Base-by-base conservation (phyloP, 2,797 vertebrate genomes). In the Hoplostethus mediterraneus region DNA sequence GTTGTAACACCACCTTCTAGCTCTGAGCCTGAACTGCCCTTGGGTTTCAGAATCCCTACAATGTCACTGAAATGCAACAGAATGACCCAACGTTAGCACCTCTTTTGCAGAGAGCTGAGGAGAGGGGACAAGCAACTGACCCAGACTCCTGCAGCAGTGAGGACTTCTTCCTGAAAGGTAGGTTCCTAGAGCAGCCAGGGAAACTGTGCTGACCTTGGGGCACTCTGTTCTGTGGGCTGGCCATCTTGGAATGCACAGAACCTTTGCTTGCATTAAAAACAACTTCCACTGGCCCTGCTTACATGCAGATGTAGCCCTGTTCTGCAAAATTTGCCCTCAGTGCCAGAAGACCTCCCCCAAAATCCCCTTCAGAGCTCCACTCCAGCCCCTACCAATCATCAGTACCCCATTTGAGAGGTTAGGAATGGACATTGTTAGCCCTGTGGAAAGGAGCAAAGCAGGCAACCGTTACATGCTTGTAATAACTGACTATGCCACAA, bases 141-240 rank as follows among this genome's bases (percentile, higher is more conserved):
- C 6, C 28, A 28, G 28, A 28, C 2, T 28, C 28, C 28, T 28
- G 28, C 11, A 31, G 5, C 17, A 0, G 33, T 4, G 21, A 49
- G 21, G 65, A 64, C 14, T 38, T 62, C 28, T 28, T 28, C 3
- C 28, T 64, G 16, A 21, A 62, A 14, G 12, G 63, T 12, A 58
- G 25, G 51, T 75, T 1, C 67, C 67, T 2, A 1, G n/a, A n/a
- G 21, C 11, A 17, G 49, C 67, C 14, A 42, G 33, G 9, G 48
- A 73, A 2, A 13, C 16, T 7, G 30, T 81, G 7, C 38, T 69
- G 4, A 40, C n/a, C 2, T 56, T 81, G 36, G 70, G 71, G 3
- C 57, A 74, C n/a, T 59, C 64, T 0, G 53, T 74, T 59, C 67
- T 66, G 17, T 71, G 71, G 71, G 80, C 71, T 58, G 67, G 67